phyloP scores from a whole-genome alignment of 2,113 vertebrate species.

The Gambusia holbrooki region DNA sequence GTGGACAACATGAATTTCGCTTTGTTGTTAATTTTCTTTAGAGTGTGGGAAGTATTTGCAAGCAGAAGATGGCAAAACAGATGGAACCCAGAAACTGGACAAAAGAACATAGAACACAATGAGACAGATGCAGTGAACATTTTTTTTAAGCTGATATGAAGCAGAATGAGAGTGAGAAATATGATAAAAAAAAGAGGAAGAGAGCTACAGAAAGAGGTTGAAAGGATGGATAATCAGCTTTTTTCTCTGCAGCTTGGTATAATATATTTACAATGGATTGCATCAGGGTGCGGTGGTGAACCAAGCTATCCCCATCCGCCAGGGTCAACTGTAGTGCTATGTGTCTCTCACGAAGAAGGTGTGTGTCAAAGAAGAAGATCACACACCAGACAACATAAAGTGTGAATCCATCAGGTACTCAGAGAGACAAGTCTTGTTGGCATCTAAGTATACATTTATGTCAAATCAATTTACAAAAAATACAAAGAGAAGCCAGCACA shows the following conservation, averaged over 20 bases:
- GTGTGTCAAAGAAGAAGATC: conserved; percentile 10
- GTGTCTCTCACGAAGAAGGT: conserved; percentile 48
- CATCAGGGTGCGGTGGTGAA: conserved; percentile 65
- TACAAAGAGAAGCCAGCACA: not conserved
- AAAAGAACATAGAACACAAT: conserved; percentile 20
- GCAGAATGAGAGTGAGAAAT: conserved; percentile 13
- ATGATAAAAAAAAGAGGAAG: conserved; percentile 9
- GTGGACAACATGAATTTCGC: conserved; percentile 3
- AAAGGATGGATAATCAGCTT: conserved; percentile 65
- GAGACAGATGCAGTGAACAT: conserved; percentile 7
- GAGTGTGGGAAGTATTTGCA: conserved; percentile 13
- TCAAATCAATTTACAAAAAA: not conserved
- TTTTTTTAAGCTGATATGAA: not conserved
- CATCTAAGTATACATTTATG: not conserved
- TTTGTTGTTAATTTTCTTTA: not conserved
- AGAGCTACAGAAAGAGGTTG: conserved; percentile 19
- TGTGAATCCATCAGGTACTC: too few species aligned
- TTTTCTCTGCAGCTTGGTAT: conserved; percentile 62
- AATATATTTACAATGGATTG: conserved; percentile 73
- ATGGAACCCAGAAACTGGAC: conserved; percentile 34
- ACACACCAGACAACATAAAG: not conserved
- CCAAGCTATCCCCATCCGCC: conserved; percentile 56
- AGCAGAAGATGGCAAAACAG: conserved; percentile 24
- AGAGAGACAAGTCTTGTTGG: not conserved
- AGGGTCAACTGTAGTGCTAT: conserved; percentile 71